Evolutionary conservation across 2,113 vertebrate genomes (phyloP).

Genomic region (Pycnonotus jocosus): DNA sequence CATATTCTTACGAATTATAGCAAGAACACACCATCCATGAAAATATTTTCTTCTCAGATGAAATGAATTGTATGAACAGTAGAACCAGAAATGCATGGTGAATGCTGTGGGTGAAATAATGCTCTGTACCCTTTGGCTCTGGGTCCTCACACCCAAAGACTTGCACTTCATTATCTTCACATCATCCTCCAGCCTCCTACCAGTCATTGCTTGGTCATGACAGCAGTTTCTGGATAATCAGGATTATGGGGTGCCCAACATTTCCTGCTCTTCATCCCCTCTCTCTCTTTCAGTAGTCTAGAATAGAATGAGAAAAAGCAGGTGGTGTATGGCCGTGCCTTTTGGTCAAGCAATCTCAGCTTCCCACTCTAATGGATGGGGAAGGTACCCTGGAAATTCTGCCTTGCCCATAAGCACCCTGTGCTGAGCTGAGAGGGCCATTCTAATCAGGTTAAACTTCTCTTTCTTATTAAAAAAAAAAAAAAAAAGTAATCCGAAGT

Average conservation of each 20-base stretch:
- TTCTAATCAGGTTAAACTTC: background rate
- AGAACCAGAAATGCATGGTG: background rate
- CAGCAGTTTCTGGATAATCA: background rate
- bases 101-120: background rate
- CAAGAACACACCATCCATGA: background rate
- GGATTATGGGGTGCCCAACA: background rate
- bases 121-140: background rate
- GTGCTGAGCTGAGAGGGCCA: background rate
- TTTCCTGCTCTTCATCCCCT: background rate
- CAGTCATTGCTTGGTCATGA: background rate
- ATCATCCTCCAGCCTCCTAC: background rate
- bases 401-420: background rate
- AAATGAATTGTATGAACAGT: background rate
- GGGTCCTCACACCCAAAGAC: background rate
- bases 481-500: background rate
- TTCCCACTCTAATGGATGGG: rapidly evolving
- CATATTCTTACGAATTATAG: background rate
- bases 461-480: background rate
- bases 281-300: background rate
- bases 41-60: background rate
- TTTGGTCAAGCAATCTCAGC: background rate
- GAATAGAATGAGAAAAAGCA: background rate
- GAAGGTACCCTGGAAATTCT: background rate
- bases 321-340: background rate
- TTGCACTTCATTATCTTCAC: background rate